Conservation (phyloP, 2,888 invertebrate genomes). For the Saturnia pavonia region DNA sequence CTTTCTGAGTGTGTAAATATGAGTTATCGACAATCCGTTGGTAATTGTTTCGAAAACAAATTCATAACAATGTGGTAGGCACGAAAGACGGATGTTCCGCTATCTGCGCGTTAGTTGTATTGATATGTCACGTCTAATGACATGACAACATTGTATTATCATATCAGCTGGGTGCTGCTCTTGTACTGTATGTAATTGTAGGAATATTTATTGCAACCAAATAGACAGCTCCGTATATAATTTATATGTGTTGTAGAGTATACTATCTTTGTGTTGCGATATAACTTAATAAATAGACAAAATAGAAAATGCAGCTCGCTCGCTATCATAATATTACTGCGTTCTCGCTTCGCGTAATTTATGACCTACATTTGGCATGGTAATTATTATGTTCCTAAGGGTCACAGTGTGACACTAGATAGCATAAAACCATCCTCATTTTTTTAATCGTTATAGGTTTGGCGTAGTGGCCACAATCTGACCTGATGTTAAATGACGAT, state of each 20-base stretch:
- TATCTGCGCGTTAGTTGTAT: constrained; percentile 56
- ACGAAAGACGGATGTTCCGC: constrained; percentile 54
- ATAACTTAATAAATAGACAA: too few relatives aligned
- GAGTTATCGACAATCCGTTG: neutral
- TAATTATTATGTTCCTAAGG: too few relatives aligned
- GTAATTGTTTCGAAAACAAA: constrained; percentile 16
- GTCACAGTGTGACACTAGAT: too few relatives aligned
- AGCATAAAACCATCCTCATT: too few relatives aligned
- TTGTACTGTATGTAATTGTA: constrained; percentile 11
- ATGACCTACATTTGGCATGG: too few relatives aligned
- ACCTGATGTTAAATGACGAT: too few relatives aligned
- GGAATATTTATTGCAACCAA: constrained; percentile 23
- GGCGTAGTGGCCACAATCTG: too few relatives aligned
- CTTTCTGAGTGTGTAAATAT: neutral
- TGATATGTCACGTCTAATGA: constrained; percentile 66
- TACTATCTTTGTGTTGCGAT: neutral
- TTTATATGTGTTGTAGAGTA: neutral
- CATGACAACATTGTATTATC: constrained; percentile 58
- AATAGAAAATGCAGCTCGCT: too few relatives aligned
- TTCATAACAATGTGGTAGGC: constrained; percentile 28
- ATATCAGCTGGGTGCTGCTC: constrained; percentile 38
- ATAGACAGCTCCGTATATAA: neutral
- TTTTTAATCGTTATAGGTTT: too few relatives aligned
- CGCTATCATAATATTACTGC: too few relatives aligned
- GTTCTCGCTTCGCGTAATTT: too few relatives aligned